Base-by-base conservation (phyloP, 2,797 vertebrate genomes). In the Cryptoprocta ferox region DNA sequence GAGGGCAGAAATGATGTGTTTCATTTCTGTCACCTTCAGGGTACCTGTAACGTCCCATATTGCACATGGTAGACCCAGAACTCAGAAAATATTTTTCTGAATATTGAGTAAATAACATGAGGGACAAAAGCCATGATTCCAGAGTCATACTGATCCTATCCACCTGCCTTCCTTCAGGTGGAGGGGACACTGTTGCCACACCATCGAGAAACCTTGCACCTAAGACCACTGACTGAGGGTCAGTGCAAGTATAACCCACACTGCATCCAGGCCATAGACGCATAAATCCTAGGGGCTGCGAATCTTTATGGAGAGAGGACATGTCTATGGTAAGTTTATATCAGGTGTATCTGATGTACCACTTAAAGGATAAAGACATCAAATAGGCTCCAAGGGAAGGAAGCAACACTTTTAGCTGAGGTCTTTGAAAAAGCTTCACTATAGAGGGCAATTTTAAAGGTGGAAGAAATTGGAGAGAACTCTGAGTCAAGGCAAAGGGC, bases 61-160 rank as follows among this genome's bases (percentile, higher is more conserved):
- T 12, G 6, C n/a, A 39, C 4, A 3, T 2, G 65, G 75, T 50
- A 37, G n/a, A 56, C 14, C 21, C 0, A 59, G 48, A n/a, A 89
- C 61, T 82, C 79, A 91, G 81, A 71, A 63, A 80, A 35, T 37
- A n/a, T 28, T 79, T 78, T 92, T 59, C 94, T 15, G 59, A 93
- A 73, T 26, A 50, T 48, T 37, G 24, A 71, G 30, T 71, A 70
- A 80, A 30, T 71, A 70, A 37, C 32, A 24, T 0, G 2, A 87
- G 42, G 37, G 65, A 32, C 70, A 35, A 75, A 83, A 80, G 88
- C 80, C 59, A 32, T 8, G 63, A 45, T 45, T 19, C 39, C 37
- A 66, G 80, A 70, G 70, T 86, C 13, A 10, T 5, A 50, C 70
- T 2, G 42, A 61, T 32, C 59, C 80, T 37, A 32, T 6, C 79